Evolutionary conservation across 2,797 vertebrate genomes (phyloP).

Genomic region (Acridotheres tristis): DNA sequence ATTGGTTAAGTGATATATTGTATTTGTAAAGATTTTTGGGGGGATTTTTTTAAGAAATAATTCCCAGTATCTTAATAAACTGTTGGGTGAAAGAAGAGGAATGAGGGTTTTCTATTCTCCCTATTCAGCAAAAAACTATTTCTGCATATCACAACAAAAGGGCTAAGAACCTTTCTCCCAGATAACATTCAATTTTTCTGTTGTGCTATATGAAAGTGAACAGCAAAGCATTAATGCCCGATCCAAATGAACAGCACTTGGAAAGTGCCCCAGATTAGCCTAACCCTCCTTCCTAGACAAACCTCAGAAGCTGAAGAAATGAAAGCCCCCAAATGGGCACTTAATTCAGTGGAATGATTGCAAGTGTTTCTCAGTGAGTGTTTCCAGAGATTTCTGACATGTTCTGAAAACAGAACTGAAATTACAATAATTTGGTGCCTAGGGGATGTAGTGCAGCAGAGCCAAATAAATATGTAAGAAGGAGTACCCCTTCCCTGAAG

Average conservation of each 20-base stretch:
- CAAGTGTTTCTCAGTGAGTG: accelerated
- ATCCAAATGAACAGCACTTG: background rate
- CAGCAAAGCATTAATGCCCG: background rate
- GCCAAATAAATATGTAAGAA: background rate
- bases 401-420: background rate
- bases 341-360: background rate
- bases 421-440: background rate
- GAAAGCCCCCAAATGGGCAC: background rate
- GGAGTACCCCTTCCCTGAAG: background rate
- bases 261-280: background rate
- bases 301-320: background rate
- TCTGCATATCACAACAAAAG: background rate
- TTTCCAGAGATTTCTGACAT: background rate
- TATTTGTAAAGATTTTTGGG: background rate
- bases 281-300: background rate
- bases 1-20: background rate
- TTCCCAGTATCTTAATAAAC: background rate
- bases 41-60: background rate
- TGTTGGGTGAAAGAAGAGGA: background rate
- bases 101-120: background rate
- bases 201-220: background rate
- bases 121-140: background rate
- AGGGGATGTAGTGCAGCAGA: background rate
- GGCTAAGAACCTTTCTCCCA: accelerated
- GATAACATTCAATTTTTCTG: background rate